These are phyloP conservation scores for Bujurquina vittata DNA, from an alignment of 2,113 vertebrate species.

Conservation along the genomic window DNA sequence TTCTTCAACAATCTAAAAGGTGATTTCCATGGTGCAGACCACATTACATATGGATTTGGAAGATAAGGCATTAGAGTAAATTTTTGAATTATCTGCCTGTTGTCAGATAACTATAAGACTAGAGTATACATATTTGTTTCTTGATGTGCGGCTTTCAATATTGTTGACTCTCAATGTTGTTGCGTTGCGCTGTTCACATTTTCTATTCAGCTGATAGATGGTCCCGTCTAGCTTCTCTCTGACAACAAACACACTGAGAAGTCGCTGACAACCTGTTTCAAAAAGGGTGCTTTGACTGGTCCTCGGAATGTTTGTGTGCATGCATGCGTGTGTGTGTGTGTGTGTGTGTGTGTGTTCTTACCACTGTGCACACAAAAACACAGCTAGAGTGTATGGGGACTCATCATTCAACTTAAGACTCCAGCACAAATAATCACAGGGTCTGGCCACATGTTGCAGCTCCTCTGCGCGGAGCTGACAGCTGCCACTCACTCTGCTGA, in stretches of 20 bases:
- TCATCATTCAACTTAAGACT: conserved; percentile 72
- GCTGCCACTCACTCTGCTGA: conserved; percentile 72
- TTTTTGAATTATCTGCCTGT: neutral
- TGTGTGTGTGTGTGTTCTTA: neutral
- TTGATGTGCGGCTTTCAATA: conserved; percentile 19
- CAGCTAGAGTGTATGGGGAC: conserved; percentile 52
- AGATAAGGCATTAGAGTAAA: neutral
- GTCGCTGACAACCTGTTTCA: conserved; percentile 69
- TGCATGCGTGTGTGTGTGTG: no score
- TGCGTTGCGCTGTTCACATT: conserved; percentile 40
- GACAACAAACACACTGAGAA: conserved; percentile 73
- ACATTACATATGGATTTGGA: neutral
- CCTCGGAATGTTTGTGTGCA: conserved; percentile 4
- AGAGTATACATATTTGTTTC: conserved; percentile 26
- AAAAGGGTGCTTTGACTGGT: conserved; percentile 40
- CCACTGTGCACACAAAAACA: conserved; percentile 37
- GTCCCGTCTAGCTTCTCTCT: conserved; percentile 64
- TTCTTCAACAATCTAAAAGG: conserved; percentile 1
- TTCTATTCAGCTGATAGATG: conserved; percentile 62
- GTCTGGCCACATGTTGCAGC: conserved; percentile 63
- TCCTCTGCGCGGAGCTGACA: conserved; percentile 48
- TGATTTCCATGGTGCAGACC: neutral
- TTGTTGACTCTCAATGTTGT: conserved; percentile 58
- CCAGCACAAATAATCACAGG: conserved; percentile 80
- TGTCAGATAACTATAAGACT: conserved; percentile 27